A percentile compares a stretch with the other conserved stretches of the same genome.
phyloP scores from a whole-genome alignment of 2,797 vertebrate species.

The Helarctos malayanus region DNA sequence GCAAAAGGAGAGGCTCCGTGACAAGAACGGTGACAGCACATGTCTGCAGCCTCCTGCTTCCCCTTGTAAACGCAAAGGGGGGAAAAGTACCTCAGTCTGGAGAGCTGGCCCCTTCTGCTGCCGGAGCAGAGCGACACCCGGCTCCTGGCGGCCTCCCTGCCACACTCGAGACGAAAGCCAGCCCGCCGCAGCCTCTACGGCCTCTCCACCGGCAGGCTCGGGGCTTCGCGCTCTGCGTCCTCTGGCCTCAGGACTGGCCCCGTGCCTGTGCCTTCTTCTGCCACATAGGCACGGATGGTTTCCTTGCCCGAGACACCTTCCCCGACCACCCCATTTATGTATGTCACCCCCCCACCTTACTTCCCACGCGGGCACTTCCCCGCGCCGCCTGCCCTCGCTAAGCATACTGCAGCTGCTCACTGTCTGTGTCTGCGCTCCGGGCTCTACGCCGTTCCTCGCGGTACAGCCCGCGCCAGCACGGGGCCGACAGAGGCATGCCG shows the following conservation, averaged over 20 bases:
- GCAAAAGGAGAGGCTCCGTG: too few relatives aligned
- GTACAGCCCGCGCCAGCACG: too few relatives aligned
- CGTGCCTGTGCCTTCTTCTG: background rate
- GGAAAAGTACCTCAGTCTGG: background rate
- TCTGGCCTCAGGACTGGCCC: background rate
- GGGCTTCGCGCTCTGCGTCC: background rate
- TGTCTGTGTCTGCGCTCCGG: background rate
- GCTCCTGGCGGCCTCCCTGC: background rate
- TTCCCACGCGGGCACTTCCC: background rate
- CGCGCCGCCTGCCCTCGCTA: accelerated
- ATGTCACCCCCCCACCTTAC: background rate
- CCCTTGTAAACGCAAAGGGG: background rate
- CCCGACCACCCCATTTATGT: background rate
- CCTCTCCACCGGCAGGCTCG: accelerated
- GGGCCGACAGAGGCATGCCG: accelerated
- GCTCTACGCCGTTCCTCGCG: accelerated
- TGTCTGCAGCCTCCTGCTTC: background rate
- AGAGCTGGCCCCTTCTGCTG: background rate
- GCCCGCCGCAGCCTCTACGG: accelerated
- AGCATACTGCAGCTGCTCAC: accelerated
- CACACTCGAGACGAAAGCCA: accelerated
- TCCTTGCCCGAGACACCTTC: background rate
- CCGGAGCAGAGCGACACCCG: background rate
- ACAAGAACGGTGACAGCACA: background rate
- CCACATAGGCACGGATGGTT: accelerated